These are phyloP conservation scores for Solea senegalensis DNA, from an alignment of 2,113 vertebrate species.

Conservation along the genomic window DNA sequence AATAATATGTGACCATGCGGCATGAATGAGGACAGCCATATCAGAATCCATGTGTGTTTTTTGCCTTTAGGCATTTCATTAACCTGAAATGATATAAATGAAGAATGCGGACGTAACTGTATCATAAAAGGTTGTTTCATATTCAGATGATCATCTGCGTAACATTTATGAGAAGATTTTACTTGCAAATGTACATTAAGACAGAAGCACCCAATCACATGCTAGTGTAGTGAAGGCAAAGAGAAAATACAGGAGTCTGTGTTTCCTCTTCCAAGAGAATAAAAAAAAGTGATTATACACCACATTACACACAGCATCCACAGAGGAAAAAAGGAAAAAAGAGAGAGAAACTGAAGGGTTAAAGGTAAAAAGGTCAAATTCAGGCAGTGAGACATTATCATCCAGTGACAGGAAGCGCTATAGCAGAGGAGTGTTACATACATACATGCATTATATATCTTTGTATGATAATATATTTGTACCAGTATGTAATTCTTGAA, in stretches of 20 bases:
- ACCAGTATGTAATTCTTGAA: neutral
- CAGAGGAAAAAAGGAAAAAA: constrained; percentile 5
- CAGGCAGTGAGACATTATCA: constrained; percentile 3
- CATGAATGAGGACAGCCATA: no score
- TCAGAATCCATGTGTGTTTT: no score
- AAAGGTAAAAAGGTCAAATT: constrained; percentile 19
- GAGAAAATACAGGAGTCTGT: constrained; percentile 4
- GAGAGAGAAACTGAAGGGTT: constrained; percentile 7
- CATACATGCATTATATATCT: neutral
- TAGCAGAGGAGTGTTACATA: no score
- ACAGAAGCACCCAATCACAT: constrained; percentile 20
- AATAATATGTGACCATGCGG: no score
- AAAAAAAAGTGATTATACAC: constrained; percentile 3
- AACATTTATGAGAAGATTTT: constrained; percentile 2
- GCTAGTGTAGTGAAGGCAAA: neutral
- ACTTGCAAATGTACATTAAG: neutral
- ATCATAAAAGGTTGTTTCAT: no score
- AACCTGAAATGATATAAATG: no score
- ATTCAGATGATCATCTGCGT: no score
- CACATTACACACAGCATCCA: constrained; percentile 25
- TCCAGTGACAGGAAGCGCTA: neutral
- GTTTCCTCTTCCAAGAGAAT: constrained; percentile 4
- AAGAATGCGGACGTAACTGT: no score
- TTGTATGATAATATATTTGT: neutral
- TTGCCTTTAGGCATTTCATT: no score